Evolutionary conservation across 2,888 invertebrate genomes (phyloP), one percentile per base, ranked within the genome.

Genomic region (Limnephilus lunatus): DNA sequence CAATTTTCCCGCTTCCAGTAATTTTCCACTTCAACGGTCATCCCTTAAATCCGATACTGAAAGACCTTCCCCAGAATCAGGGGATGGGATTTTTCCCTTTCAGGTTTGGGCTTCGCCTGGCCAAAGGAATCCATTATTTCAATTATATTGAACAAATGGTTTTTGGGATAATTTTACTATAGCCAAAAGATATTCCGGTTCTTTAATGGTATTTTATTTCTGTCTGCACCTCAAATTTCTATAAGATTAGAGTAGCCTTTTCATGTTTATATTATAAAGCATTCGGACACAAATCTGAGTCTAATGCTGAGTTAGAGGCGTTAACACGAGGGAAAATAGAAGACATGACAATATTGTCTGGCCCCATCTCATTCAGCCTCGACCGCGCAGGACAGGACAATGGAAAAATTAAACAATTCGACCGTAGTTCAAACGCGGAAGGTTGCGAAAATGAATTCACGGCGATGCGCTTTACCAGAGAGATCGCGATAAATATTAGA

Each of bases 11-110:
- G 48, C 44, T 86, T 86, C 48, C n/a, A 44, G 86, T 86, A 86
- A 86, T 86, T 86, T 86, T 86, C n/a, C 86, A 86, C 44, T 14
- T 48, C 44, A 86, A 86, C 15, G 44, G 86, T 86, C 44, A 48
- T 86, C 86, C 85, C 44, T 86, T 86, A 86, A 86, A 86, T 86
- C 44, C 48, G 86, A 86, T 44, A 44, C 39, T 86, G 44, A 86
- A 44, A 86, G 86, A 32, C 35, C 31, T 25, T 35, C n/a, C 25
- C 83, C 7, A 19, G 35, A 14, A 15, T 83, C 83, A 83, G 9
- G 25, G 35, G 83, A 12, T 39, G 83, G 35, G 35, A 83, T 32
- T 32, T 39, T 32, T 83, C 15, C 31, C 32, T 83, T 31, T 32
- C 31, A 14, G 83, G 14, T n/a, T 11, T 2, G 35, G 25, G 35